Evolutionary conservation across 2,797 vertebrate species (phyloP).

Genomic region (Arctocebus calabarensis): DNA sequence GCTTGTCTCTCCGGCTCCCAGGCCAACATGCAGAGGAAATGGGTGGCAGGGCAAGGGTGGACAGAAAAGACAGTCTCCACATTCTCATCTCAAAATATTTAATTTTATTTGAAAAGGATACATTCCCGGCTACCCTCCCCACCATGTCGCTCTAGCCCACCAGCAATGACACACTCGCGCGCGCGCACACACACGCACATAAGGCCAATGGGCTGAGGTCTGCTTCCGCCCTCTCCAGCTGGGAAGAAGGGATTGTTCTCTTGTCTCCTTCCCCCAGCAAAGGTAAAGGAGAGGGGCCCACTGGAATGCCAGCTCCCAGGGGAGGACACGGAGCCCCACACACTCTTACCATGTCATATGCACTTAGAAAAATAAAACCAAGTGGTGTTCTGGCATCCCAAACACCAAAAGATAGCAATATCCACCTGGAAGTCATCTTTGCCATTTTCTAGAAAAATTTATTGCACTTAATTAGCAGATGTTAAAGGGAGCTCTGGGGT

Average conservation of each 20-base stretch:
- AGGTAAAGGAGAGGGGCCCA: constrained; percentile 24
- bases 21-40: not conserved
- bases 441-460: constrained; percentile 84
- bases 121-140: constrained; percentile 78
- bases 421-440: constrained; percentile 81
- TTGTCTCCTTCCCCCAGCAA: constrained; percentile 27
- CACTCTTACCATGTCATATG: constrained; percentile 75
- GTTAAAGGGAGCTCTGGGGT: constrained; percentile 74
- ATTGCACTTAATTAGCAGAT: constrained; percentile 85
- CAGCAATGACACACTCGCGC: constrained; percentile 69
- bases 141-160: constrained; percentile 66
- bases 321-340: constrained; percentile 68
- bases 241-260: constrained; percentile 39
- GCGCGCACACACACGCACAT: constrained; percentile 65
- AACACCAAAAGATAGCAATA: constrained; percentile 69
- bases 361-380: constrained; percentile 85
- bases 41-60: not conserved
- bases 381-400: constrained; percentile 76
- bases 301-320: constrained; percentile 70
- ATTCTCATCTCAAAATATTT: constrained; percentile 84
- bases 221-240: constrained; percentile 56
- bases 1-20: not conserved
- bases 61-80: constrained; percentile 55
- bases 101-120: constrained; percentile 81
- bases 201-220: constrained; percentile 75